phyloP scores from a whole-genome alignment of 2,113 vertebrate genomes.

The Megatriorchis doriae region DNA sequence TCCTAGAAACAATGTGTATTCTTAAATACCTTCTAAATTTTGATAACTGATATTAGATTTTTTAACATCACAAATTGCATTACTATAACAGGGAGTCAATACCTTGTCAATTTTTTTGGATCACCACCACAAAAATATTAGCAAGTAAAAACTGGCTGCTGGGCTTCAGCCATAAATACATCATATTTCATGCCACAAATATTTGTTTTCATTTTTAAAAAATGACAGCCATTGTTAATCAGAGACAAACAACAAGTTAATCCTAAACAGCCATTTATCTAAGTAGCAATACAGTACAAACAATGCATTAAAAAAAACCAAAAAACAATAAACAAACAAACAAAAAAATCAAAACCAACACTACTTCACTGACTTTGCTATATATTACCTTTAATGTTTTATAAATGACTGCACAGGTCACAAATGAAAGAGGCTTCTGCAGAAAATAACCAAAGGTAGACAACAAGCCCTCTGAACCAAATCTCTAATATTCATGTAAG shows the following conservation, averaged over 20 bases:
- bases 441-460: neutral
- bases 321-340: neutral
- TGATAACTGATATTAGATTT: neutral
- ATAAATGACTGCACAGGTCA: neutral
- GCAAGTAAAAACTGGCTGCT: neutral
- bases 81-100: neutral
- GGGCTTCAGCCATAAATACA: neutral
- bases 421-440: neutral
- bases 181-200: neutral
- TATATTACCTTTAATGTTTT: neutral
- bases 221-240: neutral
- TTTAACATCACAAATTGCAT: neutral
- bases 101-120: neutral
- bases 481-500: neutral
- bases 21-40: neutral
- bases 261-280: neutral
- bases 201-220: neutral
- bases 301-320: accelerated
- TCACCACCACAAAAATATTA: neutral
- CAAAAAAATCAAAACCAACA: neutral
- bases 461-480: neutral
- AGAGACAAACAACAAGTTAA: neutral
- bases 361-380: neutral
- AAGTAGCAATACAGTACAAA: neutral
- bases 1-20: neutral